phyloP scores from a whole-genome alignment of 2,797 vertebrate species.

The Mico argentatus region DNA sequence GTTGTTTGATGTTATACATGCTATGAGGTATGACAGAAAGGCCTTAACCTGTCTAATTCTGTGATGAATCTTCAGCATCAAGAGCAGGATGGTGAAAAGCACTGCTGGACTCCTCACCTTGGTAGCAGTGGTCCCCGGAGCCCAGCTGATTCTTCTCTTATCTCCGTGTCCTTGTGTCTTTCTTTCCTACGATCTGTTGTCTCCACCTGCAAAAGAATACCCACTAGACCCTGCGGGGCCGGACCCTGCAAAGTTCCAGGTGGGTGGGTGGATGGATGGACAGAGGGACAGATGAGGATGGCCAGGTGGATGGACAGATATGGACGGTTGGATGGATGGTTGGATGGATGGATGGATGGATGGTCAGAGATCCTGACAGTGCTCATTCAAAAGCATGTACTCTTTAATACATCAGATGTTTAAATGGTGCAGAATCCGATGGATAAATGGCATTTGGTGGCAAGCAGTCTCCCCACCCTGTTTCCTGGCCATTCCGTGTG shows the following conservation, averaged over 20 bases:
- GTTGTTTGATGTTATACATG: too few species aligned
- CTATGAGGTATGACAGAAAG: background rate
- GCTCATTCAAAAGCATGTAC: too few species aligned
- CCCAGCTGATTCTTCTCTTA: too few species aligned
- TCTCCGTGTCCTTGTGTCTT: too few species aligned
- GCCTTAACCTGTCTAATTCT: background rate
- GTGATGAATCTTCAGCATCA: background rate
- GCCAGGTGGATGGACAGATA: background rate
- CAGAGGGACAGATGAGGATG: too few species aligned
- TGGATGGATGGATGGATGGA: background rate
- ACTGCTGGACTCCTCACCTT: too few species aligned
- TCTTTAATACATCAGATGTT: background rate
- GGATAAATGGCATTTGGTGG: accelerated
- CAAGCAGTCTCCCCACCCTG: accelerated
- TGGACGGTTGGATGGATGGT: background rate
- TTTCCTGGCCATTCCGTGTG: background rate
- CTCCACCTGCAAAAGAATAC: too few species aligned
- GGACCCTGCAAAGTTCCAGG: background rate
- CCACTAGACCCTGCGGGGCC: too few species aligned
- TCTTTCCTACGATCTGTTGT: too few species aligned
- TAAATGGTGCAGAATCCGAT: accelerated
- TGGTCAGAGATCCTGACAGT: background rate
- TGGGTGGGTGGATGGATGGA: background rate
- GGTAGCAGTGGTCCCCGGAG: too few species aligned
- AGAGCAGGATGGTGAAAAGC: background rate